These are phyloP conservation scores for Sebastes kiyomatsui DNA, from an alignment of 2,797 vertebrate genomes.

Conservation along the genomic window DNA sequence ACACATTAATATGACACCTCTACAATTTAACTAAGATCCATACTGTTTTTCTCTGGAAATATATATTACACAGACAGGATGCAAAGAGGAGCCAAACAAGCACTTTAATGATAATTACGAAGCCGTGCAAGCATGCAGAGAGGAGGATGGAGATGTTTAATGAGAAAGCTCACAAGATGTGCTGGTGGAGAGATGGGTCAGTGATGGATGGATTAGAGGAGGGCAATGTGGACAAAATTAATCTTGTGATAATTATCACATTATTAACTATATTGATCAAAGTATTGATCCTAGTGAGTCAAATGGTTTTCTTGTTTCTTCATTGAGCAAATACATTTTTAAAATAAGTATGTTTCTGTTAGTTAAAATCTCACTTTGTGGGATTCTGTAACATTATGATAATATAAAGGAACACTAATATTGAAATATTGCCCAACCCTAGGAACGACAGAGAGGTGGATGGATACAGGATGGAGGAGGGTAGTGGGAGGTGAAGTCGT, in stretches of 20 bases:
- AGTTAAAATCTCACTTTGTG: background rate
- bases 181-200: background rate
- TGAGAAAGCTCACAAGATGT: background rate
- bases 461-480: background rate
- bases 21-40: background rate
- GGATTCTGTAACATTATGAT: rapidly evolving
- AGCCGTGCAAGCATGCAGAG: background rate
- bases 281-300: background rate
- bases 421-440: constrained; percentile 28
- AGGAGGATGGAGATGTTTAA: background rate
- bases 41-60: background rate
- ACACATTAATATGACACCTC: background rate
- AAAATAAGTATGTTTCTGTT: background rate
- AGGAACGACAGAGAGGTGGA: background rate
- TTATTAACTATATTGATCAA: background rate
- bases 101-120: background rate
- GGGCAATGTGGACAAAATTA: constrained; percentile 1
- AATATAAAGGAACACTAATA: background rate
- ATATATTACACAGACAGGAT: background rate
- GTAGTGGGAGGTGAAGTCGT: constrained; percentile 67
- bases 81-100: background rate
- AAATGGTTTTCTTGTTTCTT: background rate
- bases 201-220: background rate
- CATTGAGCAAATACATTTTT: too few relatives aligned
- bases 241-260: background rate